Base-by-base conservation (phyloP, 2,888 invertebrate species). In the Lypha dubia region DNA sequence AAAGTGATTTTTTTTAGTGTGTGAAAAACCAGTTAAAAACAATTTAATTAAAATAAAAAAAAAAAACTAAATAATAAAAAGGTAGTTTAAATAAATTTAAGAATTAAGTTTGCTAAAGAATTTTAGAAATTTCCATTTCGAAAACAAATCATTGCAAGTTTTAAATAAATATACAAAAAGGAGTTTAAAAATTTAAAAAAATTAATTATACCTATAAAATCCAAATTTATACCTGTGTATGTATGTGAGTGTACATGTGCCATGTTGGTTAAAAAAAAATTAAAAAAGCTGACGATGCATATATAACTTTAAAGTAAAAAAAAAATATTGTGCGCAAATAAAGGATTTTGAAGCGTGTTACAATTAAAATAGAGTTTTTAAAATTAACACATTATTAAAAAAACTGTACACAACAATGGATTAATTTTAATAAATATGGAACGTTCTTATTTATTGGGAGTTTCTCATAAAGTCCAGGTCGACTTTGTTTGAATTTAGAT, bases 1-100 rank as follows among this genome's bases (percentile, higher is more conserved):
- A 79, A 79, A 68, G 70, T 70, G 70, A 70, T 35, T 67, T 67
- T 35, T 8, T 28, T 44, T 32, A 17, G 38, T 62, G 58, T 46
- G 49, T 17, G 13, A 60, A 46, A 63, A 49, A 49, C 17, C 46
- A 46, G 13, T 38, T 38, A 8, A 46, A 38, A 60, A 44, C 15
- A 44, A 46, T 77, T 41, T 65, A 28, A 46, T 20, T 38, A 28
- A 65, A 68, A n/a, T n/a, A n/a, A n/a, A 38, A 46, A 17, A 15
- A 63, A 44, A 67, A 76, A 44, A 20, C 44, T 53, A n/a, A 49
- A 46, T 6, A 62, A 62, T 38, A 38, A 53, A 53, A 51, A 70
- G 35, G 41, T 49, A 71, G 46, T 53, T 51, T 6, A 46, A 24
- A 56, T 17, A 24, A 38, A 56, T 41, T 28, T 9, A 4, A 32